These are phyloP conservation scores for Cotesia typhae DNA, from an alignment of 1,140 invertebrate species.

Conservation along the genomic window DNA sequence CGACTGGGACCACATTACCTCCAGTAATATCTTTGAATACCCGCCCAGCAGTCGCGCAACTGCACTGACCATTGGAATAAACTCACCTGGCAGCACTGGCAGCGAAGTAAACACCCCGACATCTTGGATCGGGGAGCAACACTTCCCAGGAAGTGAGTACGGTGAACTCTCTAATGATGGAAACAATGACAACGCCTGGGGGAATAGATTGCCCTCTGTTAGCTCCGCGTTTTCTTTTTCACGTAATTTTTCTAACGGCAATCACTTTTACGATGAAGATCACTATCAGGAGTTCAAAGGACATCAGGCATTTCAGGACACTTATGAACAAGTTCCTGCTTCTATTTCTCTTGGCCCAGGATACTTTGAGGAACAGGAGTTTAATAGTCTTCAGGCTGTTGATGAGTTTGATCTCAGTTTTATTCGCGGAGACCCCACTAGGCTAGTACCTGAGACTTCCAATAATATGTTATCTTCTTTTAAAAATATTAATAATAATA, in stretches of 20 bases:
- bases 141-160: conserved; percentile 39
- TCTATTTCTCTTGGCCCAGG: no score
- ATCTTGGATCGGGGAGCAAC: conserved; percentile 42
- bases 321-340: neutral
- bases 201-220: conserved; percentile 52
- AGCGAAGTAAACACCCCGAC: conserved; percentile 53
- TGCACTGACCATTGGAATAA: conserved; percentile 32
- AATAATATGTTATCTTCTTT: conserved; percentile 40
- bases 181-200: conserved; percentile 25
- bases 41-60: conserved; percentile 35
- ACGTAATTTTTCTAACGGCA: conserved; percentile 43
- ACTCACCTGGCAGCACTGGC: conserved; percentile 47
- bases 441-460: conserved; percentile 41
- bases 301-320: conserved; percentile 44
- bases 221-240: conserved; percentile 60
- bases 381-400: conserved; percentile 43
- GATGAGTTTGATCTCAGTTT: conserved; percentile 61
- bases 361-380: conserved; percentile 27
- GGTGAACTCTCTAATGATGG: conserved; percentile 48
- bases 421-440: conserved; percentile 60
- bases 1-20: conserved; percentile 55
- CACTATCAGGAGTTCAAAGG: conserved; percentile 32
- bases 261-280: conserved; percentile 26
- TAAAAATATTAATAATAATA: conserved; percentile 38
- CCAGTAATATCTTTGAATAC: conserved; percentile 51